Base-by-base conservation (phyloP, 1,140 invertebrate genomes). In the Drosophila triauraria region DNA sequence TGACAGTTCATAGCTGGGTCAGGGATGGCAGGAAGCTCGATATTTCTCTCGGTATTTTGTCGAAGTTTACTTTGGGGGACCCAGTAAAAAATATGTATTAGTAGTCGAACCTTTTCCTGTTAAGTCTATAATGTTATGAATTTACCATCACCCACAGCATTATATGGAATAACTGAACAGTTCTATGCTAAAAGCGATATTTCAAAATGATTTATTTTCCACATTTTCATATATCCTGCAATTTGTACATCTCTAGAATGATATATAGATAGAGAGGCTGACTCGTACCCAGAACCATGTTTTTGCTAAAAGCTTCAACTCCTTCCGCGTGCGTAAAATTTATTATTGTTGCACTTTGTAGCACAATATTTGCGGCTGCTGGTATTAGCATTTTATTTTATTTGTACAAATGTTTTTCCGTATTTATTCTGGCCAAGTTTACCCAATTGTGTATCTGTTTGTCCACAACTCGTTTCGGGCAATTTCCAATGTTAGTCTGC, bases 371-470 rank as follows among this genome's bases (percentile, higher is more conserved):
- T 85, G 72, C 48, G 74, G 67, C 51, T 47, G 35, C 59, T 47
- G 54, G 53, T 65, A 86, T 86, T 85, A 67, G 71, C 78, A 85
- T 85, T 85, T 86, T 82, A 71, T 81, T 85, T 75, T 61, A 54
- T 78, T 78, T 75, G 68, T 46, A 57, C 83, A 72, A 74, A 63
- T 76, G 54, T 59, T 64, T 56, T 54, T 40, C 43, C 69, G 48
- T 70, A 40, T 75, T 80, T 80, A 51, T 54, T 69, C 50, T 53
- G 64, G n/a, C 25, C 71, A 74, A 74, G 67, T 75, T 78, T 78
- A 56, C 62, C 67, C 67, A 70, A 63, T 47, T 54, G 78, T 59
- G 68, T 81, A 72, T 82, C 59, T 78, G 58, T 78, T 70, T 63
- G 77, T 60, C 57, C 69, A 72, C 67, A 51, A 71, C 69, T 72